Percentiles rank a stretch among this genome's conserved stretches.
Conservation (phyloP, 2,888 invertebrate genomes). For the Ormyrus pomaceus region DNA sequence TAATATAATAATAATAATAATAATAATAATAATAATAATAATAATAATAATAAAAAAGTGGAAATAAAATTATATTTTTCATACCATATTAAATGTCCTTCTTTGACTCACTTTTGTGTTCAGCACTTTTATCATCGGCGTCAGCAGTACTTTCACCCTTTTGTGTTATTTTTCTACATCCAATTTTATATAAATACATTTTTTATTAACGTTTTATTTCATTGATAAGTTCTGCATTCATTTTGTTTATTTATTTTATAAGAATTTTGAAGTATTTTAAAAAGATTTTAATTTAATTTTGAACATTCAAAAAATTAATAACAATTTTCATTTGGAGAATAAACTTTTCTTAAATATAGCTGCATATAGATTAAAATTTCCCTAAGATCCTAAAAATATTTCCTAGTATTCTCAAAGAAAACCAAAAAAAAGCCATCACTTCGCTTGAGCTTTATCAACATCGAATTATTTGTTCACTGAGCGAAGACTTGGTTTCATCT, state of each 20-base stretch:
- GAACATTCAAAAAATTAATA: too few species aligned
- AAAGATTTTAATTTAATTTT: background rate
- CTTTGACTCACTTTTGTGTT: constrained; percentile 40
- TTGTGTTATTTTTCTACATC: background rate
- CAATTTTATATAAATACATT: too few species aligned
- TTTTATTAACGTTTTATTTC: background rate
- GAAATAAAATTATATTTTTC: constrained; percentile 47
- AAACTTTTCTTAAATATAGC: too few species aligned
- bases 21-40: constrained; percentile 28
- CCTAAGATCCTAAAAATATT: too few species aligned
- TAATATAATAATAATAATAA: background rate
- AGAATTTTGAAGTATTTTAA: background rate
- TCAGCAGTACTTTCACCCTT: constrained; percentile 51
- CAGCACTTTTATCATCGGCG: constrained; percentile 52
- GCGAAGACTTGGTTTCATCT: constrained; percentile 46
- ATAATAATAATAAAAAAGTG: background rate
- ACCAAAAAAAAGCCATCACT: constrained; percentile 19
- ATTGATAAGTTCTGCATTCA: background rate
- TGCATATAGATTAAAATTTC: too few species aligned
- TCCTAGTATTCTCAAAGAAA: too few species aligned
- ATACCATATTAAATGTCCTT: constrained; percentile 41
- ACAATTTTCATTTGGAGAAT: too few species aligned
- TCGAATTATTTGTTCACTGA: constrained; percentile 44
- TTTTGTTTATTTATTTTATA: background rate
- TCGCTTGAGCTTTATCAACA: constrained; percentile 55